Evolutionary conservation across 2,113 vertebrate genomes (phyloP), one percentile per base, ranked within the genome.

Genomic region (Esox niger): DNA sequence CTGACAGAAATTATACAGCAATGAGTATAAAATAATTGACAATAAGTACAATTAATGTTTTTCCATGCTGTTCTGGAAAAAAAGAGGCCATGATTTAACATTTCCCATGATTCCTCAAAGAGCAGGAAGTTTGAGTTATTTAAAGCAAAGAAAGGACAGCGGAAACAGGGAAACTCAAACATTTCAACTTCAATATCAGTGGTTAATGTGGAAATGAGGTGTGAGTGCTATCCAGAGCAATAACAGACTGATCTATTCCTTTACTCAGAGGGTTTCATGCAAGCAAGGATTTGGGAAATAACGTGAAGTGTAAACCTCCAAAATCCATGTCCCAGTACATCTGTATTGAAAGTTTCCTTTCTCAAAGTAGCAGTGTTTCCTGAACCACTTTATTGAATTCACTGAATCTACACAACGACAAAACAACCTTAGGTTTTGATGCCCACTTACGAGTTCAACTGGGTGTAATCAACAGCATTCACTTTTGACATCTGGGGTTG

Each of bases 31-130:
- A 52, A 52, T 43, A 43, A 17, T 6, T 21, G 47, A 52, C n/a
- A 5, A 52, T 21, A 52, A 68, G 25, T 38, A 61, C 27, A 62
- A 29, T n/a, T 2, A 23, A 30, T 27, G 31, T 26, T 64, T 68
- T 77, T 3, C 33, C 0, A 68, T 26, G 2, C 26, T 23, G 20
- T 31, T 60, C 69, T 25, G 11, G n/a, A n/a, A 30, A 71, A n/a
- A 27, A 75, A 69, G 66, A 79, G 82, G 76, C 71, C 69, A 71
- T 62, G 57, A 64, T 69, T 32, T 27, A 62, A 59, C 32, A 65
- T 83, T 87, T 85, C 83, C 80, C 78, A 67, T 69, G 68, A 62
- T 63, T 69, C 54, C 49, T 72, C 64, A 30, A 30, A 64, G 43
- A 79, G 60, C 62, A 79, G 78, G 68, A 68, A 32, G 71, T 25